Evolutionary conservation across 1,140 invertebrate genomes (phyloP), one percentile per base, ranked within the genome.

Genomic region (Ectropis grisescens): DNA sequence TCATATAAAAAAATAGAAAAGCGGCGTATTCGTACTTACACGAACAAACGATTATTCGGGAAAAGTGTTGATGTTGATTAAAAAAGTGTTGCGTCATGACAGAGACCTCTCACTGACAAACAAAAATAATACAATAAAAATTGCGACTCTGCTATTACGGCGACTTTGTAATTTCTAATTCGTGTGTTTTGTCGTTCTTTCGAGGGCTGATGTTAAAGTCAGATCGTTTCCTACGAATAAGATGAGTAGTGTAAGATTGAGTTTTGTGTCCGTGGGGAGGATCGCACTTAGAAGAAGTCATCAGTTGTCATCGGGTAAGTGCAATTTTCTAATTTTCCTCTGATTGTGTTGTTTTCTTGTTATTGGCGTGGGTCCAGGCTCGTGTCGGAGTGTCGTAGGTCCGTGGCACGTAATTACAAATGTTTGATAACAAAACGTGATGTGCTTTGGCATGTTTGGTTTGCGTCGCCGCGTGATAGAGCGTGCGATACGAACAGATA

Each of bases 1-100:
- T 58, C 54, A 51, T 56, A 59, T 44, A 65, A 70, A 68, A 54
- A 70, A 70, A 72, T 59, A 70, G 50, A 46, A 67, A 62, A 71
- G 57, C 62, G 60, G 40, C 64, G 51, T 64, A 61, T 58, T 56
- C 56, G 66, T 68, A 58, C 54, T 67, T 60, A 54, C 57, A 53
- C 48, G 45, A 37, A 43, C 29, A 47, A 57, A 42, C 58, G 57
- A 39, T 60, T 50, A 53, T 53, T 61, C 47, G 39, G 38, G 40
- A 56, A 55, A 33, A 54, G 56, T 62, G 66, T 80, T 75, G 66
- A 61, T 67, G 66, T 74, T 74, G 69, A 68, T 58, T 72, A 68
- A 78, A n/a, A 19, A 79, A 71, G 68, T 78, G 75, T 80, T 80
- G 75, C 72, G 75, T 80, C 75, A 80, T 80, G 75, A 80, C 72